Evolutionary conservation across 2,888 invertebrate species (phyloP), one percentile per base, ranked within the genome.

Genomic region (Carabus problematicus): DNA sequence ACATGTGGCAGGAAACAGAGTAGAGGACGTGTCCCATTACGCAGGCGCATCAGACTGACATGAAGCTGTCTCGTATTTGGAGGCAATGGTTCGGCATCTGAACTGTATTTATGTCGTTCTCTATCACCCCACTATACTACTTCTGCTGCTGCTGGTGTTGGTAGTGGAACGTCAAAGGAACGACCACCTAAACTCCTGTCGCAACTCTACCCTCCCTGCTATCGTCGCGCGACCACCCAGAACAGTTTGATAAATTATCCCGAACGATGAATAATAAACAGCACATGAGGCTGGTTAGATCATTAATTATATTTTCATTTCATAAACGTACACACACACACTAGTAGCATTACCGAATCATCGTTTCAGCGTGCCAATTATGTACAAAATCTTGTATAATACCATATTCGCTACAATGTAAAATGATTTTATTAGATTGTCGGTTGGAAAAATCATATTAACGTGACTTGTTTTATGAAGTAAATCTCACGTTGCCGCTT

Each of bases 11-110:
- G 29, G 29, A 29, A 29, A 6, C 29, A 3, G 6, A 3, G 29
- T 6, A 29, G 29, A 6, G 6, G 29, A 29, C 29, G 29, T 29
- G 29, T 29, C 6, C 29, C 29, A 29, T 11, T 12, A 43, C 45
- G 16, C 60, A 3, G 12, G 61, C 29, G 43, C 56, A 14, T 9
- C 29, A 40, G 40, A 29, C 29, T 56, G 56, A 62, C 47, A 47
- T 49, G 47, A 47, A 62, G 47, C 62, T 62, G 62, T 62, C 62
- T 12, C 62, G 40, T 29, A 47, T 62, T 49, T 45, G 18, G 12
- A 40, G 47, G 47, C 62, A 62, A 62, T 62, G 49, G 62, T 40
- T 62, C 49, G 62, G 62, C 49, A 62, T 29, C 47, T 62, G 62
- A 62, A 29, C 62, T 39, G 62, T 62, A 62, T 62, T 62, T 62